Percentiles rank a stretch among this genome's conserved stretches.
These are phyloP conservation scores for Apamea epomidion DNA, from an alignment of 2,888 invertebrate species.

Conservation along the genomic window DNA sequence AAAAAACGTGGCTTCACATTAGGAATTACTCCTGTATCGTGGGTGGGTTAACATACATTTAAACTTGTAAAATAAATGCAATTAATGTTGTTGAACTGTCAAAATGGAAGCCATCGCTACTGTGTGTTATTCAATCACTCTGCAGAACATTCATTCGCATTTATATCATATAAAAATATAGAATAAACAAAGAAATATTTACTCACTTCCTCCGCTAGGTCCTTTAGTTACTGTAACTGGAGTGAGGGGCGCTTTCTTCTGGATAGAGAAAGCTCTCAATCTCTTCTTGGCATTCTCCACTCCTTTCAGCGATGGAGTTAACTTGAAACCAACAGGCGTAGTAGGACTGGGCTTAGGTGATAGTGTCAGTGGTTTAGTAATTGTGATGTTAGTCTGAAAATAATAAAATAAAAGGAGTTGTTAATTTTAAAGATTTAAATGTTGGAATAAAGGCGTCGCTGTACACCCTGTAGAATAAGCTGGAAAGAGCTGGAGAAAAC, in stretches of 20 bases:
- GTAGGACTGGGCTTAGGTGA: constrained; percentile 33
- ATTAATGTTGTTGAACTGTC: too few relatives aligned
- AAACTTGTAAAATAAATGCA: too few relatives aligned
- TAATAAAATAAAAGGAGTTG: not conserved
- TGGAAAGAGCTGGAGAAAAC: not conserved
- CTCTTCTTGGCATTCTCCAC: constrained; percentile 87
- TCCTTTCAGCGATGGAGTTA: constrained; percentile 75
- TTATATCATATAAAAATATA: not conserved
- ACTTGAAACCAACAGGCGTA: constrained; percentile 59
- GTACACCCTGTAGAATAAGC: too few relatives aligned
- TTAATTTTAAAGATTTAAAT: not conserved
- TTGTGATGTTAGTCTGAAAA: constrained; percentile 49
- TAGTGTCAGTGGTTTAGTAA: constrained; percentile 33
- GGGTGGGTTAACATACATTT: too few relatives aligned
- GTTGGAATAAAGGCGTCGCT: too few relatives aligned
- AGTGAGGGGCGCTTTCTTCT: constrained; percentile 83
- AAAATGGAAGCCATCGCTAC: too few relatives aligned
- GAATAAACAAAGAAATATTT: not conserved
- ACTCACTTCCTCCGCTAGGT: constrained; percentile 78
- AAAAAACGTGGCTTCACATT: too few relatives aligned
- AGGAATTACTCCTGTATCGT: too few relatives aligned
- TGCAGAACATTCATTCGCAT: not conserved
- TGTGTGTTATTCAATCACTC: too few relatives aligned
- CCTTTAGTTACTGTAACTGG: constrained; percentile 75
- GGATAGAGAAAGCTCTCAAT: constrained; percentile 87